Evolutionary conservation across 2,888 invertebrate genomes (phyloP).

Genomic region (Neuroscelio doddi): DNA sequence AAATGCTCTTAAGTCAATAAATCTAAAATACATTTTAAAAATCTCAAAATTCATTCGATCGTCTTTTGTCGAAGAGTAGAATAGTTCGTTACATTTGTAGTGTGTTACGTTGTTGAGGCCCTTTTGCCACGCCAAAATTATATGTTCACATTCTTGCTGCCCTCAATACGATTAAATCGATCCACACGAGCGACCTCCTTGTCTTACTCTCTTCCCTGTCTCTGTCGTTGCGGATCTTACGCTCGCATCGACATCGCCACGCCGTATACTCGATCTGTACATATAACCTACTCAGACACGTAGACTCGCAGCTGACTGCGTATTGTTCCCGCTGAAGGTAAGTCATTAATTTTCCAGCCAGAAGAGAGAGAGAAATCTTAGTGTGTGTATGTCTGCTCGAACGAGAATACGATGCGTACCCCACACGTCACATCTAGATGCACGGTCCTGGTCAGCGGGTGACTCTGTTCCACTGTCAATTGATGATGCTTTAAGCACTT

Average conservation of each 20-base stretch:
- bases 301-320: conserved; percentile 60
- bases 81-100: conserved; percentile 23
- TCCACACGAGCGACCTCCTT: conserved; percentile 41
- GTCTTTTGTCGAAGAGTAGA: conserved; percentile 8
- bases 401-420: conserved; percentile 43
- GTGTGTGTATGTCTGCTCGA: conserved; percentile 25
- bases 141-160: conserved; percentile 47
- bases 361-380: conserved; percentile 4
- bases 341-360: conserved; percentile 68
- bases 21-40: too few relatives aligned
- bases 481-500: conserved; percentile 32
- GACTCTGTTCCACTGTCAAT: conserved; percentile 45
- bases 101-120: conserved; percentile 22
- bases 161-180: conserved; percentile 57
- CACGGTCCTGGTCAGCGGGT: conserved; percentile 46
- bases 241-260: conserved; percentile 35
- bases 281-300: conserved; percentile 52
- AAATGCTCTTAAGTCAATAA: too few relatives aligned
- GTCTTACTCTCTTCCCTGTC: too few relatives aligned
- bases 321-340: conserved; percentile 66
- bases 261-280: conserved; percentile 34
- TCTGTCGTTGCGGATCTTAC: conserved; percentile 46
- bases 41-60: too few relatives aligned
- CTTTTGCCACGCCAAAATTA: conserved; percentile 49
- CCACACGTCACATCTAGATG: conserved; percentile 47